Evolutionary conservation across 2,797 vertebrate species (phyloP), one percentile per base, ranked within the genome.

Genomic region (Alauda arvensis): DNA sequence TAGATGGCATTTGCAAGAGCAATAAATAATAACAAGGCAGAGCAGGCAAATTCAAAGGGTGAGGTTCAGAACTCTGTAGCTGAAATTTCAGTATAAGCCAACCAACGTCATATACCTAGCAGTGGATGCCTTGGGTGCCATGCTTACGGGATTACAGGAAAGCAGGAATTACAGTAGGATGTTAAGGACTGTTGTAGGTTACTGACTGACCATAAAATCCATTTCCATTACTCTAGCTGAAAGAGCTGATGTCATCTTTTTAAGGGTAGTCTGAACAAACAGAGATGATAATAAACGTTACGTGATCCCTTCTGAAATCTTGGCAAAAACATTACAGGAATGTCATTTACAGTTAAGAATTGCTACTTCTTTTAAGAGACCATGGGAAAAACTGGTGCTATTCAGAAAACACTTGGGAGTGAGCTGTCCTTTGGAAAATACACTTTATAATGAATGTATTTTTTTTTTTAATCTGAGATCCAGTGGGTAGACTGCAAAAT

Each of bases 61-160:
- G 34, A 42, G 24, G 31, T 53, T 65, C 34, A 80, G 66, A 88
- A 68, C 65, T 68, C 10, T 26, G 6, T 34, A 39, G 48, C 21
- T 57, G 12, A 18, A 24, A 65, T 65, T 87, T 82, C 53, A 65
- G 25, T 72, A 12, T 24, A 53, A 71, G 37, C 21, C 45, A 72
- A 29, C 23, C 14, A 40, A 3, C 0, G 0, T 46, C 12, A 14
- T 28, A 29, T 69, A 72, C 13, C 12, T 57, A 39, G 13, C 19
- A 59, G 33, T 62, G 21, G 39, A 39, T 77, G 77, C 37, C 37
- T 69, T n/a, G 43, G 12, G 3, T 42, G 24, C 34, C 7, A 4
- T 46, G 28, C 61, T 66, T 77, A 39, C 0, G 4, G 37, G 43
- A 55, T 53, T 39, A 51, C 37, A 37, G 37, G 21, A 74, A 77